Evolutionary conservation across 2,888 invertebrate genomes (phyloP).

Genomic region (Drosophila anomalipes): DNA sequence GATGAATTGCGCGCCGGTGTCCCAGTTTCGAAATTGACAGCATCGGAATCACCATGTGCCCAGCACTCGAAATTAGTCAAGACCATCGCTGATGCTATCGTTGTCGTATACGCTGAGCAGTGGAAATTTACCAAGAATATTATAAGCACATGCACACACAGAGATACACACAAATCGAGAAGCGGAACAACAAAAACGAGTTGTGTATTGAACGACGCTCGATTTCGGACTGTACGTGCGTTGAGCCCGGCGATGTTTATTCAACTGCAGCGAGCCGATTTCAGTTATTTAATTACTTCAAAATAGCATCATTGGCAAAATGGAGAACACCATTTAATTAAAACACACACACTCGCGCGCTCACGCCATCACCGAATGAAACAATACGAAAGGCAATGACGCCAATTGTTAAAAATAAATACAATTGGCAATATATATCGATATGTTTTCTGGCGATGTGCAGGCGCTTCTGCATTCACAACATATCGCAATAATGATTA

Average conservation of each 20-base stretch:
- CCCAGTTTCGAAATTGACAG: constrained; percentile 61
- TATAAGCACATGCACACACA: constrained; percentile 18
- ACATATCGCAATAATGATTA: background rate
- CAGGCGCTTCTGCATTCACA: background rate
- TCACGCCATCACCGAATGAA: constrained; percentile 39
- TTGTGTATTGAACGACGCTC: constrained; percentile 54
- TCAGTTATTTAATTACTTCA: constrained; percentile 52
- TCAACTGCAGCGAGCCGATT: constrained; percentile 40
- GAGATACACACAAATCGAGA: constrained; percentile 15
- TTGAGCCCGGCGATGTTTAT: constrained; percentile 49
- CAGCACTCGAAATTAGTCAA: constrained; percentile 84
- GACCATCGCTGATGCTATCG: constrained; percentile 73
- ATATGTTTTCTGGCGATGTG: constrained; percentile 2
- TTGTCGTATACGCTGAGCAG: constrained; percentile 28
- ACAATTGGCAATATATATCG: constrained; percentile 29
- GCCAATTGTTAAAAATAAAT: constrained; percentile 79
- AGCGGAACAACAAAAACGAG: constrained; percentile 39
- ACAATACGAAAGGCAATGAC: constrained; percentile 45
- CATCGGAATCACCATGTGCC: constrained; percentile 78
- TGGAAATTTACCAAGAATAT: constrained; percentile 77
- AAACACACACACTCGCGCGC: constrained; percentile 48
- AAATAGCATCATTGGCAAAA: constrained; percentile 62
- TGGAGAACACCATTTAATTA: constrained; percentile 60
- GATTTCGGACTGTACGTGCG: constrained; percentile 56
- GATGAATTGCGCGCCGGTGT: constrained; percentile 50